Evolutionary conservation across 2,888 invertebrate species (phyloP).

Genomic region (Urechis unicinctus): DNA sequence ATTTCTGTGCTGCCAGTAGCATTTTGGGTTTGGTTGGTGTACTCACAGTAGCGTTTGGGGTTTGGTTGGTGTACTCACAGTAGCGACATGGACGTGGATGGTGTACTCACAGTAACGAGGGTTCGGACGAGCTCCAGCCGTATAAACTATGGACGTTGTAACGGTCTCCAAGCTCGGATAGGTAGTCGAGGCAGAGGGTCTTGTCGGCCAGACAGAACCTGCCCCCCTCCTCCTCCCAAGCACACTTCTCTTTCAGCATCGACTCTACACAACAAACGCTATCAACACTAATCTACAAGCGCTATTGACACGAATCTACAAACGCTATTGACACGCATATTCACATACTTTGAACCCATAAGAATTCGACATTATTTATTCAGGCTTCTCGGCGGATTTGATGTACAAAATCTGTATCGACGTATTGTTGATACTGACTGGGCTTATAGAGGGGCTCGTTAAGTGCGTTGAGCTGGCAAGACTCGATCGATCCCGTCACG

Average conservation of each 20-base stretch:
- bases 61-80: no score
- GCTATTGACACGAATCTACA: no score
- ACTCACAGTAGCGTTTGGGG: no score
- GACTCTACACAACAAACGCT: background rate
- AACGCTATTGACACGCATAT: no score
- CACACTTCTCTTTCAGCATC: background rate
- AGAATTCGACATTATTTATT: no score
- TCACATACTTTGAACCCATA: no score
- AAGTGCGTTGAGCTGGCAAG: constrained; percentile 25
- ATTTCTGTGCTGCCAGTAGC: no score
- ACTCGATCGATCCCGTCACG: constrained; percentile 29
- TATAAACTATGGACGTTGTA: constrained; percentile 75
- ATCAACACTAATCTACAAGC: no score
- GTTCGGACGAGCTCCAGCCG: constrained; percentile 67
- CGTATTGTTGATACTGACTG: constrained; percentile 27
- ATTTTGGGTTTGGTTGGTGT: no score
- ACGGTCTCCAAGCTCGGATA: constrained; percentile 52
- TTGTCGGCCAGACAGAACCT: constrained; percentile 12
- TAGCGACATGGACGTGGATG: no score
- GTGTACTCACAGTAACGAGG: constrained; percentile 57
- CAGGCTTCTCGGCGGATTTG: no score
- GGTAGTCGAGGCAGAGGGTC: constrained; percentile 21
- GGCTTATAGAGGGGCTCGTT: constrained; percentile 44
- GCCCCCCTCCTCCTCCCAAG: background rate
- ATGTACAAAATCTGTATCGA: no score